A percentile compares a stretch with the other conserved stretches of the same genome.
phyloP scores from a whole-genome alignment of 2,113 vertebrate species.

The Petromus typicus region DNA sequence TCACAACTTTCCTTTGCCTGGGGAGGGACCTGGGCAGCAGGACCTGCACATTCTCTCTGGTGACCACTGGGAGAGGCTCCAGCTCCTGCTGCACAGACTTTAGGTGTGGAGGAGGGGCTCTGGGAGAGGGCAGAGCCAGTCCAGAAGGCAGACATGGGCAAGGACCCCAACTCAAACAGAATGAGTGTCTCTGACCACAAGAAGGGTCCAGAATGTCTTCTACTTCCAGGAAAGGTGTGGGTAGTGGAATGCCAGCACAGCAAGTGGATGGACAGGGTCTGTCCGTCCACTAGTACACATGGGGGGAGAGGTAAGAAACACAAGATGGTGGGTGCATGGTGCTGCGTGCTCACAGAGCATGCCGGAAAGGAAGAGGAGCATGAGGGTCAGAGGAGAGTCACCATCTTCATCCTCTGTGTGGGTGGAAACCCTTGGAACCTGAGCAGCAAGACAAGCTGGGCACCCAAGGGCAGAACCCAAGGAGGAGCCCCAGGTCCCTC shows the following conservation, averaged over 20 bases:
- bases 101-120: no score
- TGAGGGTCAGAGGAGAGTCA: rapidly evolving
- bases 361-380: rapidly evolving
- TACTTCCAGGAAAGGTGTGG: background rate
- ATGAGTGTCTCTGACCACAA: background rate
- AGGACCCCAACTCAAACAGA: background rate
- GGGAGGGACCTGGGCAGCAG: rapidly evolving
- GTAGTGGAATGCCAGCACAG: background rate
- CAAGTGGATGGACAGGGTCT: rapidly evolving
- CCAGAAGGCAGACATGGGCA: background rate
- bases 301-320: background rate
- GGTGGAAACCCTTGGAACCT: background rate
- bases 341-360: no score
- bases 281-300: rapidly evolving
- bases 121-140: background rate
- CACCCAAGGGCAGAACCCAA: background rate
- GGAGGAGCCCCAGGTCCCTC: background rate
- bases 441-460: no score
- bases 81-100: background rate
- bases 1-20: background rate
- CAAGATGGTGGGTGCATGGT: no score
- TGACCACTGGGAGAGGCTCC: background rate
- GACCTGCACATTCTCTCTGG: rapidly evolving
- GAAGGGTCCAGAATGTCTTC: background rate
- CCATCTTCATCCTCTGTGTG: rapidly evolving